Evolutionary conservation across 1,140 invertebrate species (phyloP).

Genomic region (Drosophila equinoxialis): DNA sequence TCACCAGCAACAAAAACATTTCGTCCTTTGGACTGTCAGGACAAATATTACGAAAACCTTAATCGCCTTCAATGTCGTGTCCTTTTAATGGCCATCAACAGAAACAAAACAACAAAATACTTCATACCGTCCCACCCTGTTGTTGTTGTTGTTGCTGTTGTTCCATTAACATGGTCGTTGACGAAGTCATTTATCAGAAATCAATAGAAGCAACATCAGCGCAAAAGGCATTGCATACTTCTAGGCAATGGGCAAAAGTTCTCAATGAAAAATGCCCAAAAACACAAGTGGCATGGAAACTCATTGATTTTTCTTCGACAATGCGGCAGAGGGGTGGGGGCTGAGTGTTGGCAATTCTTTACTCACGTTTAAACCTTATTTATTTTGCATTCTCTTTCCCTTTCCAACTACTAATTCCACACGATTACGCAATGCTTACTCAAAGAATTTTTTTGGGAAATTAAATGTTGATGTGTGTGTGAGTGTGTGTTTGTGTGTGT

Average conservation of each 20-base stretch:
- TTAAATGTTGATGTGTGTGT: neutral
- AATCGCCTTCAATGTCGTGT: slow-evolving; percentile 52
- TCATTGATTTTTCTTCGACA: slow-evolving; percentile 12
- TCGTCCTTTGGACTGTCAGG: neutral
- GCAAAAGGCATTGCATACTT: slow-evolving; percentile 26
- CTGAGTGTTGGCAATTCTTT: neutral
- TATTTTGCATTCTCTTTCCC: slow-evolving; percentile 33
- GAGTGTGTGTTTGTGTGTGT: no score
- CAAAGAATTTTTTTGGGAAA: slow-evolving; percentile 43
- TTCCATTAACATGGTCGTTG: slow-evolving; percentile 26
- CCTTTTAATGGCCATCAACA: slow-evolving; percentile 53
- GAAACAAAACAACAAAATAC: neutral
- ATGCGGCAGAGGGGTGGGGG: neutral
- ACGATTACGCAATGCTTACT: slow-evolving; percentile 73
- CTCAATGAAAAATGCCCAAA: slow-evolving; percentile 16
- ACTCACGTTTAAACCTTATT: slow-evolving; percentile 31
- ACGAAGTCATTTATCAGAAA: slow-evolving; percentile 42
- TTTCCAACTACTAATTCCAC: slow-evolving; percentile 16
- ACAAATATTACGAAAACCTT: slow-evolving; percentile 34
- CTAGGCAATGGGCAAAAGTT: slow-evolving; percentile 36
- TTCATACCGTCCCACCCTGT: slow-evolving; percentile 15
- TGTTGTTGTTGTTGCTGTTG: no score
- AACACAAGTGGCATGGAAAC: slow-evolving; percentile 1
- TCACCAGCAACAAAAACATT: neutral
- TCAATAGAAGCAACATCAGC: slow-evolving; percentile 37